A percentile compares a stretch with the other conserved stretches of the same genome.
Evolutionary conservation across 2,888 invertebrate genomes (phyloP).

Genomic region (Dichetophora obliterata): DNA sequence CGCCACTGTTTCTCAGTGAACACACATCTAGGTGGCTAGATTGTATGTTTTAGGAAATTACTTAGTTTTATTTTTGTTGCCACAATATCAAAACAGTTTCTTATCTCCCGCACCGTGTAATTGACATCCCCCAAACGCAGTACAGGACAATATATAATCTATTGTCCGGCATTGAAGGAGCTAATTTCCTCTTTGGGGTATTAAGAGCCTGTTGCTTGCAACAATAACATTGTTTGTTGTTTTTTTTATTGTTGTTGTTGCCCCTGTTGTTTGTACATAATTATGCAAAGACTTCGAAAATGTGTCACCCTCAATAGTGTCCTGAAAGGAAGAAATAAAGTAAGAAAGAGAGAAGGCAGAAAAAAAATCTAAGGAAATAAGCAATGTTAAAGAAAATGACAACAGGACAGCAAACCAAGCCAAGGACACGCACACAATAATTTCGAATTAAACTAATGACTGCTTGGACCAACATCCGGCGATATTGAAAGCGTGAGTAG

Average conservation of each 20-base stretch:
- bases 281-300: conserved; percentile 12
- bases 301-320: not conserved
- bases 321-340: not conserved
- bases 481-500: not conserved
- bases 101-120: not conserved
- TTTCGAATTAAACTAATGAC: conserved; percentile 19
- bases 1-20: not conserved
- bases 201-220: conserved; percentile 18
- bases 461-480: not conserved
- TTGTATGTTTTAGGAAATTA: not conserved
- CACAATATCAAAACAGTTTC: not conserved
- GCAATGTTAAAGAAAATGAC: not conserved
- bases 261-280: not conserved
- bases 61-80: conserved; percentile 9
- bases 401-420: not conserved
- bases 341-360: not conserved
- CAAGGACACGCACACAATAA: conserved; percentile 16
- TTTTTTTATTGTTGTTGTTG: no score
- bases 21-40: not conserved
- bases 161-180: conserved; percentile 4
- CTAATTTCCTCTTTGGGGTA: conserved; percentile 19
- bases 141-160: not conserved
- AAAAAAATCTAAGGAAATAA: not conserved
- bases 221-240: not conserved
- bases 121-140: not conserved